Base-by-base conservation (phyloP, 2,113 vertebrate genomes). In the Labrus mixtus region DNA sequence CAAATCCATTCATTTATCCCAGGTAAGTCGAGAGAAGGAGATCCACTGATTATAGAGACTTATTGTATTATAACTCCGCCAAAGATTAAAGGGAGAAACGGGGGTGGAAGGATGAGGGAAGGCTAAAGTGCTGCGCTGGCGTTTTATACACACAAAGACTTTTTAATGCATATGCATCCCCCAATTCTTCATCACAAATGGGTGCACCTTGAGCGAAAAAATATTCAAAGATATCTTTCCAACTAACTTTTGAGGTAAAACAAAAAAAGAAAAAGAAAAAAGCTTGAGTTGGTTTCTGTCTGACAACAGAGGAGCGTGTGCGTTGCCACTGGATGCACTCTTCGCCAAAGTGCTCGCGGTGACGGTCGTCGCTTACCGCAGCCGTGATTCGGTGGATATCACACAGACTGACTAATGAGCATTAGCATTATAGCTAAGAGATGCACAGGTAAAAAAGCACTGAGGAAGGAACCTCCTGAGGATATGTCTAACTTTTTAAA, bases 361-460 rank as follows among this genome's bases (percentile, higher is more conserved):
- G 89, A 89, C 82, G 81, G 80, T 87, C 75, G 84, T 87, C 75
- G 84, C 88, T 81, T 72, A 83, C 85, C 50, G 78, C 81, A 81
- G 80, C 74, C 73, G 67, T 59, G 76, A 77, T 90, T 68, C 25
- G 41, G 80, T 57, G 80, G 87, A 91, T 90, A 94, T 94, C 93
- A 94, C 91, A 94, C 89, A 93, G 93, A 94, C 92, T 94, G 90
- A 73, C 87, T 92, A 94, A 95, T 94, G 93, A 94, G 93, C 91
- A 91, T 86, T 93, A 93, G 88, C 91, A 91, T 88, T 91, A 91
- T 61, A 65, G 87, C 92, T 91, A 87, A 89, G 83, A 93, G 85
- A 90, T 67, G 56, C 79, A 68, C 92, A 93, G 93, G 92, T 92
- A 86, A 85, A 19, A 89, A 86, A 88, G 87, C 73, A 85, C 73